Evolutionary conservation across 2,113 vertebrate species (phyloP).

Genomic region (Pterocles burchelli): DNA sequence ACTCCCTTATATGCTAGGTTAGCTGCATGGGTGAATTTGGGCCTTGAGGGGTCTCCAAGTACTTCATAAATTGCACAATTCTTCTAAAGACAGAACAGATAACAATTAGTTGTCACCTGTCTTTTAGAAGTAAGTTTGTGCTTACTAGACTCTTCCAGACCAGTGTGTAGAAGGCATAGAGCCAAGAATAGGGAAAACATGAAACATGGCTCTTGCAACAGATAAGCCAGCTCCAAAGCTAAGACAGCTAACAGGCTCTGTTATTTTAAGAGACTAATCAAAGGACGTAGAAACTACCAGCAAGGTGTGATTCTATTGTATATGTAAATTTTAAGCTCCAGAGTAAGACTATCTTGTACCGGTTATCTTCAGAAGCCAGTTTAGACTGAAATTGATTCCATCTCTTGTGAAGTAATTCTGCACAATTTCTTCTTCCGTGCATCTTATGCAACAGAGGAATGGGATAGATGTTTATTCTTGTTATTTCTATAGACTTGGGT

Average conservation of each 20-base stretch:
- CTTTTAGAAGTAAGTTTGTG: not conserved
- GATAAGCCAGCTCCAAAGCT: not conserved
- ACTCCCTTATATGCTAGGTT: accelerated
- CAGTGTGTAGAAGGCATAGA: too few relatives aligned
- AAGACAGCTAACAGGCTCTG: not conserved
- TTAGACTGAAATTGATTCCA: not conserved
- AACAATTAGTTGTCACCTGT: not conserved
- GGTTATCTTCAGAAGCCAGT: not conserved
- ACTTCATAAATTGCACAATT: not conserved
- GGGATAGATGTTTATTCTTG: accelerated
- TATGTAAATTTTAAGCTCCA: not conserved
- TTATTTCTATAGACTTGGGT: not conserved
- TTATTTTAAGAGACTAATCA: not conserved
- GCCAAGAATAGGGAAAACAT: accelerated
- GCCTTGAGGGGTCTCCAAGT: not conserved
- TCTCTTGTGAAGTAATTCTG: not conserved
- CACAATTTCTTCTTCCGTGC: not conserved
- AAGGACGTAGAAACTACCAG: not conserved
- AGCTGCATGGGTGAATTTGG: not conserved
- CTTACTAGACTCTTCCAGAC: not conserved
- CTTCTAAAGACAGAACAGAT: not conserved
- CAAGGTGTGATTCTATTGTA: not conserved
- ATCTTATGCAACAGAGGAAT: not conserved
- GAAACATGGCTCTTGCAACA: not conserved
- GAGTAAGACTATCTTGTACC: not conserved